phyloP scores from a whole-genome alignment of 2,888 invertebrate genomes.

The Diplazon laetatorius region DNA sequence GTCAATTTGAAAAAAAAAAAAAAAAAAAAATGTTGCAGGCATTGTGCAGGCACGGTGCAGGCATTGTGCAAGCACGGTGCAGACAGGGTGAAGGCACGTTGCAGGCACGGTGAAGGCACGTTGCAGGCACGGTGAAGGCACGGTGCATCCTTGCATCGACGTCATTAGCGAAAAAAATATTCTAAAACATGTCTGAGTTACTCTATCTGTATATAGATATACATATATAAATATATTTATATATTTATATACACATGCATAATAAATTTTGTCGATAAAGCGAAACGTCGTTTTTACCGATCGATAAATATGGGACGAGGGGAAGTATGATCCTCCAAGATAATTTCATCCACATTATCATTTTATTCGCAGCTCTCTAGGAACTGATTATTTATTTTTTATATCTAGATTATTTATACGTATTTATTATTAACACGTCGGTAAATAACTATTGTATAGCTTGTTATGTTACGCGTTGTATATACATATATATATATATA shows the following conservation, averaged over 20 bases:
- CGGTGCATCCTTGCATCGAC: constrained; percentile 45
- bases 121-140: constrained; percentile 41
- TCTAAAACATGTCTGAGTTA: no score
- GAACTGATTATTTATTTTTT: constrained; percentile 73
- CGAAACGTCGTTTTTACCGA: not conserved
- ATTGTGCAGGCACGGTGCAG: constrained; percentile 47
- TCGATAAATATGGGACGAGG: constrained; percentile 53
- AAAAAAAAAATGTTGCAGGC: not conserved
- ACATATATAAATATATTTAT: no score
- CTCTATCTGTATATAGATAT: no score
- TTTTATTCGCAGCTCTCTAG: constrained; percentile 76
- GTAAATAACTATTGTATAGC: constrained; percentile 67
- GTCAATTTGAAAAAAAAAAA: constrained; percentile 57
- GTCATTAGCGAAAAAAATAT: constrained; percentile 23
- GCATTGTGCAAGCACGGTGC: constrained; percentile 45
- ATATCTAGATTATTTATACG: constrained; percentile 65
- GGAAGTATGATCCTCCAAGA: constrained; percentile 77
- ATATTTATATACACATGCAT: not conserved
- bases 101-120: constrained; percentile 43
- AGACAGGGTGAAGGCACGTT: constrained; percentile 42
- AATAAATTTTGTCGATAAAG: not conserved
- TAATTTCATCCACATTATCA: constrained; percentile 65
- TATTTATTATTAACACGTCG: constrained; percentile 43
- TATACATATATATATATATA: no score
- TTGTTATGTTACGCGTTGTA: constrained; percentile 64